A percentile compares a stretch with the other conserved stretches of the same genome.
phyloP scores from a whole-genome alignment of 1,140 invertebrate species.

The Drosophila sp. region DNA sequence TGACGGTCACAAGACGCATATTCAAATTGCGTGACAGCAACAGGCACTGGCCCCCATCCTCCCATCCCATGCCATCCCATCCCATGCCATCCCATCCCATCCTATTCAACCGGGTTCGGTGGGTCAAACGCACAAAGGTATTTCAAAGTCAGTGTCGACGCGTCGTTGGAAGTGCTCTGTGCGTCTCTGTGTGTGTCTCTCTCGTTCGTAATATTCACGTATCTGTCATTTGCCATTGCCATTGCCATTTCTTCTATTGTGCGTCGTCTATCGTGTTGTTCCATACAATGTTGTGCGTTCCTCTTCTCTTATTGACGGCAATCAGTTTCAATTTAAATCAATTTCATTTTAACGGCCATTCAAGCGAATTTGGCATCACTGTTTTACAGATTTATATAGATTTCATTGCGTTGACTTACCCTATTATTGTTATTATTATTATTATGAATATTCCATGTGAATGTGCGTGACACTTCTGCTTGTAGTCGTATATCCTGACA shows the following conservation, averaged over 20 bases:
- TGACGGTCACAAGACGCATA: constrained; percentile 54
- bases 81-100: too few species aligned
- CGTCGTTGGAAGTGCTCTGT: not conserved
- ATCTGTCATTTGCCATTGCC: constrained; percentile 16
- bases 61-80: not conserved
- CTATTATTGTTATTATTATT: too few species aligned
- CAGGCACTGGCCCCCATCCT: not conserved
- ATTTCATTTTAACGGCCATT: constrained; percentile 52
- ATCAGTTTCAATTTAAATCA: constrained; percentile 70
- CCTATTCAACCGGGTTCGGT: not conserved
- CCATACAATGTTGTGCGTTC: not conserved
- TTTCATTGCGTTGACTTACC: constrained; percentile 3
- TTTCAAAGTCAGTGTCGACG: constrained; percentile 45
- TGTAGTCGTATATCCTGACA: too few species aligned
- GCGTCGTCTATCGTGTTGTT: not conserved
- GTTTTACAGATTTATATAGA: not conserved
- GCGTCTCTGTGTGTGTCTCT: not conserved
- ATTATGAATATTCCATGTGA: not conserved
- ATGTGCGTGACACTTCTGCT: not conserved
- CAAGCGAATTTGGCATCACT: constrained; percentile 53
- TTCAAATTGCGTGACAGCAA: constrained; percentile 66
- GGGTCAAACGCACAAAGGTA: constrained; percentile 50
- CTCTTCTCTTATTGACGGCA: constrained; percentile 45
- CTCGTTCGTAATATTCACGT: too few species aligned
- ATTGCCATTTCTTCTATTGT: constrained; percentile 8